Conservation (phyloP, 2,797 vertebrate genomes). For the Cyprinodon diabolis region DNA sequence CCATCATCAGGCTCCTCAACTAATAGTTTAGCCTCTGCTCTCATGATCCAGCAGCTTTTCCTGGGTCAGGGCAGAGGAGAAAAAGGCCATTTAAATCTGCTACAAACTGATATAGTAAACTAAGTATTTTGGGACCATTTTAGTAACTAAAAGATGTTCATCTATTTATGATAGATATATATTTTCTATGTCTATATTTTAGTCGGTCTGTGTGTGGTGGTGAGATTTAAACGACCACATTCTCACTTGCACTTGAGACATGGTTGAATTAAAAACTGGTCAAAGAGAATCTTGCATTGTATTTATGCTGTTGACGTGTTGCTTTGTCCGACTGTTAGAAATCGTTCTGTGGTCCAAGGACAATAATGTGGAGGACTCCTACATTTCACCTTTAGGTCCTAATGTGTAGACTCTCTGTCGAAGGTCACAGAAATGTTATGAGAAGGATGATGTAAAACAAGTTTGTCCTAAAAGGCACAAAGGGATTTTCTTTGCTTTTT, state of each 20-base stretch:
- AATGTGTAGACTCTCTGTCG: conserved; percentile 3
- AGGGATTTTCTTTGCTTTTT: conserved; percentile 14
- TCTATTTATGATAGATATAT: conserved; percentile 56
- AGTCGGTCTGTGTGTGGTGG: conserved; percentile 51
- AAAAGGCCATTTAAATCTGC: conserved; percentile 52
- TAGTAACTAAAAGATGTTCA: conserved; percentile 54
- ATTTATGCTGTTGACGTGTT: conserved; percentile 43
- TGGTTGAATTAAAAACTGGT: conserved; percentile 38
- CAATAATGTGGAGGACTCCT: conserved; percentile 51
- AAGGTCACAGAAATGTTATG: conserved; percentile 1
- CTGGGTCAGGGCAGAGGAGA: conserved; percentile 27
- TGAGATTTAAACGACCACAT: conserved; percentile 44
- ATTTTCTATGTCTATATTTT: conserved; percentile 51
- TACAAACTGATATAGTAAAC: conserved; percentile 31
- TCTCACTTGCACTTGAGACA: conserved; percentile 52
- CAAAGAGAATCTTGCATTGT: conserved; percentile 31
- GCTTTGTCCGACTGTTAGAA: conserved; percentile 35
- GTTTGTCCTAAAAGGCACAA: conserved; percentile 12
- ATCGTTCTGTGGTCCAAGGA: conserved; percentile 66
- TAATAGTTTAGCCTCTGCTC: conserved; percentile 20
- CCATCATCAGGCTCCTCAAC: conserved; percentile 4
- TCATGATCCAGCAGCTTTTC: conserved; percentile 15
- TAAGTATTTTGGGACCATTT: conserved; percentile 46
- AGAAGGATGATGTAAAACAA: conserved; percentile 5
- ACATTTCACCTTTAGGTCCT: conserved; percentile 47